A percentile compares a stretch with the other conserved stretches of the same genome.
Conservation (phyloP, 2,113 vertebrate species). For the Calypte anna region DNA sequence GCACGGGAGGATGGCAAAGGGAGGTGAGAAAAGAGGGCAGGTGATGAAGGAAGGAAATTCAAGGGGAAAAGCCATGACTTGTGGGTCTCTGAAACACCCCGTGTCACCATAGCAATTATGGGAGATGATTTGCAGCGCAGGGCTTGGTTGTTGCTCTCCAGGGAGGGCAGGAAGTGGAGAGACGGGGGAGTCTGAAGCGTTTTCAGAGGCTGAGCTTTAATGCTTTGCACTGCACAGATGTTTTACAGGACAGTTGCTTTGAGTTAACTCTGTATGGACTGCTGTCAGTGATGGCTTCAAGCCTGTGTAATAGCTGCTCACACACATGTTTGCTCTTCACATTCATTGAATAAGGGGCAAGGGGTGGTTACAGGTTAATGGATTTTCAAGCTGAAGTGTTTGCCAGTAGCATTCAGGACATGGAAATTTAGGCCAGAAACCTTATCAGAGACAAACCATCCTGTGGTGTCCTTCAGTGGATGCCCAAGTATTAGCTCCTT, state of each 20-base stretch:
- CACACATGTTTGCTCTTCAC: constrained; percentile 18
- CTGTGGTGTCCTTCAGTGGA: not conserved
- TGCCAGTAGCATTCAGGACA: constrained; percentile 6
- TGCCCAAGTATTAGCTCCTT: constrained; percentile 12
- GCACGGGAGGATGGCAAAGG: not conserved
- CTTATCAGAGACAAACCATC: constrained; percentile 22
- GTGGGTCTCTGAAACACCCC: not conserved
- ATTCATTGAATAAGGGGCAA: not conserved
- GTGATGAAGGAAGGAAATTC: not conserved
- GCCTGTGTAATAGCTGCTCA: constrained; percentile 35
- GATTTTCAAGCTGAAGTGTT: constrained; percentile 59
- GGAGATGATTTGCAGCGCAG: not conserved
- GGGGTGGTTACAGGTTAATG: constrained; percentile 39
- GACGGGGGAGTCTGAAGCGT: not conserved
- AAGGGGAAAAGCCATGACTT: not conserved
- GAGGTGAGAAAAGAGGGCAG: not conserved
- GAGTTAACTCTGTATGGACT: constrained; percentile 39
- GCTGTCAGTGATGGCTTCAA: constrained; percentile 17
- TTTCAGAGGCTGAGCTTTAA: not conserved
- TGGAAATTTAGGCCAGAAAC: constrained; percentile 37
- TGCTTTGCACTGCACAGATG: not conserved
- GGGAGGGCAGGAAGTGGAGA: not conserved
- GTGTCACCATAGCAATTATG: not conserved
- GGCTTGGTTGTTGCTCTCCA: not conserved
- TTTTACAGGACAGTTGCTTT: constrained; percentile 48